A percentile compares a stretch with the other conserved stretches of the same genome.
Evolutionary conservation across 2,113 vertebrate species (phyloP).

Genomic region (Ellobius talpinus): DNA sequence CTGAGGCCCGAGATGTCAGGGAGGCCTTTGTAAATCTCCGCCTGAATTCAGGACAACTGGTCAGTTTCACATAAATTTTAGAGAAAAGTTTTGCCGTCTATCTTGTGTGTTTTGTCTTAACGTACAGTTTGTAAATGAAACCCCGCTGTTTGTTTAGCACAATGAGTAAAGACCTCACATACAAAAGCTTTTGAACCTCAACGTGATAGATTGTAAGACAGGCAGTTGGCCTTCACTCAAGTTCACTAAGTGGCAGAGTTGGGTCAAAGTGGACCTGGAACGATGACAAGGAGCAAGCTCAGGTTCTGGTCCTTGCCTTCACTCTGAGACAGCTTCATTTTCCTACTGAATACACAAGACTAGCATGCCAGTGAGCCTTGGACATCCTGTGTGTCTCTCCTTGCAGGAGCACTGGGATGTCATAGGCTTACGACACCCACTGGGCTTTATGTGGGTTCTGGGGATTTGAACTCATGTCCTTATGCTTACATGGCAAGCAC

Average conservation of each 20-base stretch:
- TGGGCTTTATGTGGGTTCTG: background rate
- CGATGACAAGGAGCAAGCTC: too few relatives aligned
- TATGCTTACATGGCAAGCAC: background rate
- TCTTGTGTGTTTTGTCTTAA: background rate
- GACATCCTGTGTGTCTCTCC: background rate
- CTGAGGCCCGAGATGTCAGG: background rate
- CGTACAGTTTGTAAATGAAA: background rate
- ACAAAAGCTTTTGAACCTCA: background rate
- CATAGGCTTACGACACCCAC: background rate
- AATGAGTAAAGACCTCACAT: background rate
- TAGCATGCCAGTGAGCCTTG: background rate
- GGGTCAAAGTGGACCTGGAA: background rate
- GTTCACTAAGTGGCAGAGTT: background rate
- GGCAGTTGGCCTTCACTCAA: background rate
- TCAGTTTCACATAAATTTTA: background rate
- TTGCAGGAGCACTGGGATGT: background rate
- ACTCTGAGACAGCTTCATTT: background rate
- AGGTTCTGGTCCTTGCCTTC: background rate
- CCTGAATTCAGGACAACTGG: background rate
- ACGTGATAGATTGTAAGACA: background rate
- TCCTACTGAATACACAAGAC: too few relatives aligned
- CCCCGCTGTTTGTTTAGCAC: background rate
- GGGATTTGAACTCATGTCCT: background rate
- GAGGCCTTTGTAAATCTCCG: background rate
- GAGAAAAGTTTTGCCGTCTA: background rate